Evolutionary conservation across 1,140 invertebrate genomes (phyloP), one percentile per base, ranked within the genome.

Genomic region (Bombus consobrinus): DNA sequence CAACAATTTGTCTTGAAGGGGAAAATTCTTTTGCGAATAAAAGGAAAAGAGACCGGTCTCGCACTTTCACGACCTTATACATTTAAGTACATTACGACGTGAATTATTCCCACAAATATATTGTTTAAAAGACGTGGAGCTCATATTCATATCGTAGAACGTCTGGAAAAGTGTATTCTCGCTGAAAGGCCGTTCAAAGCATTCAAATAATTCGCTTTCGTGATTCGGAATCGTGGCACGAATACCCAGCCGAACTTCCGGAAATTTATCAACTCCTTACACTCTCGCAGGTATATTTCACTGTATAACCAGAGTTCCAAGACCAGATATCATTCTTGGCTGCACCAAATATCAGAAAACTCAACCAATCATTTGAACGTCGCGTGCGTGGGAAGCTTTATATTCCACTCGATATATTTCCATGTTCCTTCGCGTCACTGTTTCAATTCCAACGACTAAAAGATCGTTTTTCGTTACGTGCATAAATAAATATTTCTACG

Each of bases 201-300:
- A 73, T 73, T 15, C 28, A 5, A 73, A 73, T 73, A 73, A 73
- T 73, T 73, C 71, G 71, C 15, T 47, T 73, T 73, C 71, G 71
- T 73, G 71, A 73, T 73, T 47, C 41, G 71, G 2, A 73, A 32
- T 39, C 71, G 41, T 32, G 71, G 71, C 71, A 73, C 71, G 71
- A 73, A 47, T 41, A 47, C 41, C 28, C 43, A 10, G 0, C 71
- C n/a, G 15, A 73, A 73, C 71, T 73, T 73, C 71, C 71, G 71
- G 41, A 47, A 73, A 73, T 73, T 73, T 73, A 73, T 73, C 71
- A 73, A 73, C 71, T 73, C n/a, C 71, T 73, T 73, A 47, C 13
- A 47, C 39, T 22, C 9, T 43, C 6, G 41, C 10, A 18, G 71
- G n/a, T 73, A 73, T 73, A 47, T 43, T 43, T 73, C 41, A 47